Conservation (phyloP, 2,113 vertebrate genomes). For the Elachura formosa region DNA sequence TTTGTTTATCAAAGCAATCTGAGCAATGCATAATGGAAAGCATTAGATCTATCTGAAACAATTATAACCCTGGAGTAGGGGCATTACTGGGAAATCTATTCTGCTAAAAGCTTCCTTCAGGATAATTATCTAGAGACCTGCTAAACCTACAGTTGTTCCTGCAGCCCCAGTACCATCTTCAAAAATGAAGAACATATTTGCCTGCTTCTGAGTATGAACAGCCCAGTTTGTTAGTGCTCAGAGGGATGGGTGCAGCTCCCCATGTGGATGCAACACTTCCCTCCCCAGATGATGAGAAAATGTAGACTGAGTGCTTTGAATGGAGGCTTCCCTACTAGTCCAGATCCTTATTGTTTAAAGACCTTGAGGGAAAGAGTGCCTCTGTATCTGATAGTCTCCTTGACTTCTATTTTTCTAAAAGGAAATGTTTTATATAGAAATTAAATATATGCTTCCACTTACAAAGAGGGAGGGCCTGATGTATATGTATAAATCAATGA, state of each 20-base stretch:
- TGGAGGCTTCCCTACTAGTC: accelerated
- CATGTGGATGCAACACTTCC: neutral
- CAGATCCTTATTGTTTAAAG: neutral
- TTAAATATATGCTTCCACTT: neutral
- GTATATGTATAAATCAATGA: neutral
- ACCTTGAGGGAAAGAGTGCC: neutral
- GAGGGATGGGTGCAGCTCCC: neutral
- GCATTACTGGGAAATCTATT: neutral
- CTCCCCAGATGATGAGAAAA: neutral
- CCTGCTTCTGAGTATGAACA: neutral
- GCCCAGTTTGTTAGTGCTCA: neutral
- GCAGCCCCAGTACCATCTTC: neutral
- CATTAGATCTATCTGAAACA: neutral
- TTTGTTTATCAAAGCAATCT: constrained; percentile 23
- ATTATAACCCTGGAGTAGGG: neutral
- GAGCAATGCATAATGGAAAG: neutral
- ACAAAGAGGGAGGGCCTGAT: neutral
- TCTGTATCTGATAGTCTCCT: neutral
- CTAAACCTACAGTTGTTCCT: neutral
- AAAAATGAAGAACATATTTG: neutral
- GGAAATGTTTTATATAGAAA: neutral
- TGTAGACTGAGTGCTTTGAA: neutral
- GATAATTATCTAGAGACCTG: neutral
- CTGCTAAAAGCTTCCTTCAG: constrained; percentile 36
- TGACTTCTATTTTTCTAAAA: neutral